phyloP scores from a whole-genome alignment of 2,113 vertebrate genomes.

The Tenebrosternarchus preto region DNA sequence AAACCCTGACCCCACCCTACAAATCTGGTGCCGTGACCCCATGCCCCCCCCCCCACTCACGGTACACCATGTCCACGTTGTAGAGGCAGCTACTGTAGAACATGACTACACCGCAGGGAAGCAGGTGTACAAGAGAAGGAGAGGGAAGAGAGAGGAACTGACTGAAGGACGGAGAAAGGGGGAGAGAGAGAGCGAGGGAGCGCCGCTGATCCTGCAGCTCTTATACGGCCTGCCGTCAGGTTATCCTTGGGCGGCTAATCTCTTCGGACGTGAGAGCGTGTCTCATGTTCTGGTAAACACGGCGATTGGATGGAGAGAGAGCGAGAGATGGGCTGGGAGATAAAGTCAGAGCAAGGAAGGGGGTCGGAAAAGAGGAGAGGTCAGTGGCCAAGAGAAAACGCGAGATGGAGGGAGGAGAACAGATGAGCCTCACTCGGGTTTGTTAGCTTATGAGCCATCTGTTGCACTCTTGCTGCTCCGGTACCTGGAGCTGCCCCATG shows the following conservation, averaged over 20 bases:
- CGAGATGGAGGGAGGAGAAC: neutral
- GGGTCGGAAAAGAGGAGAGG: neutral
- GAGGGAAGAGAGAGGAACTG: conserved; percentile 15
- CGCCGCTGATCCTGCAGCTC: conserved; percentile 46
- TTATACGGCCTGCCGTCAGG: conserved; percentile 66
- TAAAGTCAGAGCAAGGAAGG: neutral
- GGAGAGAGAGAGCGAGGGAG: neutral
- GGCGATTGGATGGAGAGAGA: conserved; percentile 63
- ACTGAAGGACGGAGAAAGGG: neutral
- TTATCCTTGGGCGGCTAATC: conserved; percentile 78
- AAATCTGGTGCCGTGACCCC: conserved; percentile 34
- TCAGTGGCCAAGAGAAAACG: conserved; percentile 12
- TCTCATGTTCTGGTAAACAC: conserved; percentile 76
- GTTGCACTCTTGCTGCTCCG: neutral
- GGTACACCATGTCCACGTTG: conserved; percentile 64
- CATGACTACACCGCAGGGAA: conserved; percentile 55
- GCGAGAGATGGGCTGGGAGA: conserved; percentile 24
- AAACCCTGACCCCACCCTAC: conserved; percentile 65
- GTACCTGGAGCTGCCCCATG: too few relatives aligned
- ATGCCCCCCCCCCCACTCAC: conserved; percentile 67
- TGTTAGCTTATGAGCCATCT: neutral
- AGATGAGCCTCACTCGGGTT: neutral
- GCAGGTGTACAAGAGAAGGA: neutral
- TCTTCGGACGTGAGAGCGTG: conserved; percentile 69
- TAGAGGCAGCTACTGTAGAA: conserved; percentile 71